Percentiles rank a stretch among this genome's conserved stretches.
These are phyloP conservation scores for Rhagium mordax DNA, from an alignment of 2,888 invertebrate genomes.

Conservation along the genomic window DNA sequence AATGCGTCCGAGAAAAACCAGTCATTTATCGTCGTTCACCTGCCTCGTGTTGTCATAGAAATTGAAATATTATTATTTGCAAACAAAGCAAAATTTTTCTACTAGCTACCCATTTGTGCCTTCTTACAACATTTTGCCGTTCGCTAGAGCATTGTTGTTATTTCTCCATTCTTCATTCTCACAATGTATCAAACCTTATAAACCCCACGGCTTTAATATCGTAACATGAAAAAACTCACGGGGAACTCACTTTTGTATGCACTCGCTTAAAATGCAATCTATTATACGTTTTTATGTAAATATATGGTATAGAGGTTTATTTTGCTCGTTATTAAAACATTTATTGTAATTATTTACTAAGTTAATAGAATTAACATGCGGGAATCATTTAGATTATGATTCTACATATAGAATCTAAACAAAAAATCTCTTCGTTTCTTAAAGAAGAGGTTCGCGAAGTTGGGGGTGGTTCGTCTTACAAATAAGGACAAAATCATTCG, in stretches of 20 bases:
- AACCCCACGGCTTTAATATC: not conserved
- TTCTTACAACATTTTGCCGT: constrained; percentile 4
- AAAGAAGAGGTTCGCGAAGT: too few relatives aligned
- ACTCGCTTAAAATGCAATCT: not conserved
- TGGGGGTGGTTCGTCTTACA: too few relatives aligned
- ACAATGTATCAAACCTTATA: constrained; percentile 1
- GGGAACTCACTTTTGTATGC: not conserved
- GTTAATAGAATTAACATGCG: too few relatives aligned
- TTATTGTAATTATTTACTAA: not conserved
- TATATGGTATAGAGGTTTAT: not conserved
- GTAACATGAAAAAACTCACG: not conserved
- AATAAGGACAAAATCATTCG: too few relatives aligned
- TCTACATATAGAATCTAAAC: too few relatives aligned
- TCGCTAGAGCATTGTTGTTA: not conserved
- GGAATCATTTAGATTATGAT: too few relatives aligned
- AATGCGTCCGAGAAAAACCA: not conserved
- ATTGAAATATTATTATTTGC: not conserved
- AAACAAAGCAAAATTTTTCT: constrained; percentile 4
- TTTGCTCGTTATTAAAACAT: not conserved
- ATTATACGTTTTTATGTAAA: not conserved
- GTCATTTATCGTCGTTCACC: not conserved
- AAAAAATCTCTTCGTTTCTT: too few relatives aligned
- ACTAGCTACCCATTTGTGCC: not conserved
- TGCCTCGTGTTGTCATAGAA: not conserved
- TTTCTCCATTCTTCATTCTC: constrained; percentile 6